Evolutionary conservation across 1,140 invertebrate species (phyloP).

Genomic region (Chironomus tepperi): DNA sequence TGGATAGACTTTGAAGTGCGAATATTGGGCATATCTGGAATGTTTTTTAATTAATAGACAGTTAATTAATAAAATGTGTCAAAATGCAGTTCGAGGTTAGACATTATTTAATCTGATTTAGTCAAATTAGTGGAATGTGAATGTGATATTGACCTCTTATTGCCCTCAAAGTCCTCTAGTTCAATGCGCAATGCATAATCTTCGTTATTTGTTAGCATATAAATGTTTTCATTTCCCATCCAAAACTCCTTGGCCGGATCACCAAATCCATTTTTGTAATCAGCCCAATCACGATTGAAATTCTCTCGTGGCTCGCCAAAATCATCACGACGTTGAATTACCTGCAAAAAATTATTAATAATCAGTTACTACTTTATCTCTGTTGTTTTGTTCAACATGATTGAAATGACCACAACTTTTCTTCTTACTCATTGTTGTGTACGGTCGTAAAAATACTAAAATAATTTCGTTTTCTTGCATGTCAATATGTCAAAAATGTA

Average conservation of each 20-base stretch:
- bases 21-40: slow-evolving; percentile 72
- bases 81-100: too few relatives aligned
- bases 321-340: slow-evolving; percentile 81
- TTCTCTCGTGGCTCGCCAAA: slow-evolving; percentile 75
- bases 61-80: too few relatives aligned
- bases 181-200: slow-evolving; percentile 77
- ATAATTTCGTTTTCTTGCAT: too few relatives aligned
- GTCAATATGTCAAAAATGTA: neutral
- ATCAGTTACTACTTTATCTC: neutral
- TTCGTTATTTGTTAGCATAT: slow-evolving; percentile 81
- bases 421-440: too few relatives aligned
- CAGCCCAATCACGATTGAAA: slow-evolving; percentile 82
- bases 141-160: slow-evolving; percentile 53
- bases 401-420: neutral
- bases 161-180: slow-evolving; percentile 81
- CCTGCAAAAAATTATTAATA: slow-evolving; percentile 46
- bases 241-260: slow-evolving; percentile 77
- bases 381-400: neutral
- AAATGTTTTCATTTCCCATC: slow-evolving; percentile 84
- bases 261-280: slow-evolving; percentile 86
- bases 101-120: neutral
- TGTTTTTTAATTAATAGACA: too few relatives aligned
- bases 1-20: slow-evolving; percentile 76
- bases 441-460: too few relatives aligned
- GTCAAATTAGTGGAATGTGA: neutral